Evolutionary conservation across 1,140 invertebrate species (phyloP).

Genomic region (Eueides isabella): DNA sequence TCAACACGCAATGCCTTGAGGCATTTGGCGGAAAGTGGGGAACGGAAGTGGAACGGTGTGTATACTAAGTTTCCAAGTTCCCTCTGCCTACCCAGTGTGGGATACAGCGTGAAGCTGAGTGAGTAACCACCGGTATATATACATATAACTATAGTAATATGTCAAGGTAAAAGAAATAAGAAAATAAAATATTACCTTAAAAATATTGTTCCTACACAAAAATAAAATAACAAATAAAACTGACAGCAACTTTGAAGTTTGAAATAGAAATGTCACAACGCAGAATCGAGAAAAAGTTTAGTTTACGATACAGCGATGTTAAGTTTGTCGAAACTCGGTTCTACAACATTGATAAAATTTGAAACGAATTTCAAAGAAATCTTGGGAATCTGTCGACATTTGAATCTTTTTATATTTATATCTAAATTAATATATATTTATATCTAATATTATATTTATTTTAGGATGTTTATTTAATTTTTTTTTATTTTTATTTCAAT

Average conservation of each 20-base stretch:
- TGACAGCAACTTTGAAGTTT: conserved; percentile 59
- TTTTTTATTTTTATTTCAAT: too few species aligned
- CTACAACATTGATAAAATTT: conserved; percentile 49
- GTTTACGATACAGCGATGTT: conserved; percentile 55
- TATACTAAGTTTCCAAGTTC: too few species aligned
- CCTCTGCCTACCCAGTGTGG: too few species aligned
- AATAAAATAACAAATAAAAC: conserved; percentile 31
- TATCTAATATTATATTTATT: too few species aligned
- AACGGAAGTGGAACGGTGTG: too few species aligned
- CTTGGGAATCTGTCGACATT: not conserved
- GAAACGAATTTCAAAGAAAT: conserved; percentile 45
- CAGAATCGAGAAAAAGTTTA: conserved; percentile 57
- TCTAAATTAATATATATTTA: not conserved
- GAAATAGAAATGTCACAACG: conserved; percentile 61
- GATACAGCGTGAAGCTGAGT: too few species aligned
- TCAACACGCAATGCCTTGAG: too few species aligned
- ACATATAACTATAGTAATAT: not conserved
- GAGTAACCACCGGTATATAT: too few species aligned
- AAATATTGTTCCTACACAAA: conserved; percentile 23
- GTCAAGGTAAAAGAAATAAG: conserved; percentile 9
- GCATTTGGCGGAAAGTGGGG: too few species aligned
- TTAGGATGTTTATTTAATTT: too few species aligned
- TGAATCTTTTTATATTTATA: conserved; percentile 6
- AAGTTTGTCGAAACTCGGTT: conserved; percentile 49
- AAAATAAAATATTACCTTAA: conserved; percentile 13